phyloP scores from a whole-genome alignment of 2,888 invertebrate genomes.

The Callyntrura guangdongensis region DNA sequence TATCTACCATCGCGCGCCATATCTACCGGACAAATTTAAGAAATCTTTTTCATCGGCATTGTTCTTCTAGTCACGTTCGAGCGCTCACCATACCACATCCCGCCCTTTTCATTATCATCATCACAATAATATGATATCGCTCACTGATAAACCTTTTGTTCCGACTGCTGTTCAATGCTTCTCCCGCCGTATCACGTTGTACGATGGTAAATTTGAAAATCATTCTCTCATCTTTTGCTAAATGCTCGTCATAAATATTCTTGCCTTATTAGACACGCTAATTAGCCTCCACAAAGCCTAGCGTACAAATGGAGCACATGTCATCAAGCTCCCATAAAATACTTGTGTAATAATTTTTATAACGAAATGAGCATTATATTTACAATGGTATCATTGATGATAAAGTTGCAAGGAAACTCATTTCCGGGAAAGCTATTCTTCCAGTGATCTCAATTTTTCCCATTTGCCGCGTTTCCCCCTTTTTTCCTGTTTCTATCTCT shows the following conservation, averaged over 20 bases:
- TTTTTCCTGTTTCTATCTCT: too few relatives aligned
- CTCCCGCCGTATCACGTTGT: too few relatives aligned
- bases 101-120: conserved; percentile 29
- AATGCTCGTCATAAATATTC: conserved; percentile 14
- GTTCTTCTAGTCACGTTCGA: conserved; percentile 61
- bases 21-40: conserved; percentile 1
- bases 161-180: background rate
- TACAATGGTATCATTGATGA: background rate
- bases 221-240: too few relatives aligned
- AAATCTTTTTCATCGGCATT: conserved; percentile 28
- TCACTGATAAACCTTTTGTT: background rate
- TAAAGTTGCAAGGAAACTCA: conserved; percentile 26
- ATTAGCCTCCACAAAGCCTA: conserved; percentile 14
- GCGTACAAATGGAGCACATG: background rate
- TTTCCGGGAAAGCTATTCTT: conserved; percentile 35
- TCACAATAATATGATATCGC: conserved; percentile 41
- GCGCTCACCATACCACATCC: conserved; percentile 49
- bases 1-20: background rate
- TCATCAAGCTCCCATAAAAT: background rate
- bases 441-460: conserved; percentile 35
- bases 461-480: background rate
- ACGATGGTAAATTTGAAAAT: background rate
- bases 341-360: background rate
- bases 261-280: conserved; percentile 28
- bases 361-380: conserved; percentile 18